Evolutionary conservation across 2,113 vertebrate species (phyloP).

Genomic region (Gobio gobio): DNA sequence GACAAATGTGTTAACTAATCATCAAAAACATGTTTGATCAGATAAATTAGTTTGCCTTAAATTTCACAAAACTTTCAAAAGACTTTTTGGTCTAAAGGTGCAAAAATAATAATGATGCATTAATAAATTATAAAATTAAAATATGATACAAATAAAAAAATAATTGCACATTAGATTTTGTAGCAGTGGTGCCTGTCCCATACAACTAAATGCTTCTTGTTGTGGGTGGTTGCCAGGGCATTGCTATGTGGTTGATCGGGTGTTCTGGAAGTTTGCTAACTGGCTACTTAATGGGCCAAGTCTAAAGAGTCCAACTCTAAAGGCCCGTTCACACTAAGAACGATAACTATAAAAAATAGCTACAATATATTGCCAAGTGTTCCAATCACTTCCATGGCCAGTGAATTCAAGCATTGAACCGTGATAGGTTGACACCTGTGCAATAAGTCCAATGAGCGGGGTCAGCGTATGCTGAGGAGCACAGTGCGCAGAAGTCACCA

Average conservation of each 20-base stretch:
- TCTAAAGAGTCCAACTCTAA: not conserved
- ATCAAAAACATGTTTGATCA: not conserved
- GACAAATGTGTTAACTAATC: slow-evolving; percentile 48
- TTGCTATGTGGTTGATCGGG: not conserved
- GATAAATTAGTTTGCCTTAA: not conserved
- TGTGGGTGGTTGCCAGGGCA: not conserved
- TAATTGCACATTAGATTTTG: not conserved
- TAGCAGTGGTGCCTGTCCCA: not conserved
- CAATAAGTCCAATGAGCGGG: too few relatives aligned
- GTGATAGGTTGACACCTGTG: too few relatives aligned
- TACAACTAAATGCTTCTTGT: not conserved
- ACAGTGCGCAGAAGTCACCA: too few relatives aligned
- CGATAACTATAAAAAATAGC: too few relatives aligned
- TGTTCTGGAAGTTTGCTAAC: not conserved
- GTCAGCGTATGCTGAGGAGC: too few relatives aligned
- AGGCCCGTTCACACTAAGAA: too few relatives aligned
- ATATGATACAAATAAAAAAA: not conserved
- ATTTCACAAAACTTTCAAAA: not conserved
- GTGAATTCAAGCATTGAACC: too few relatives aligned
- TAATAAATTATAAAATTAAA: not conserved
- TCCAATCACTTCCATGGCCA: too few relatives aligned
- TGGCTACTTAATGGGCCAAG: not conserved
- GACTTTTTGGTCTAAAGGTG: not conserved
- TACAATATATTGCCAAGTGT: too few relatives aligned
- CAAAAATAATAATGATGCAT: not conserved